Evolutionary conservation across 1,140 invertebrate genomes (phyloP).

Genomic region (Venustaconcha ellipsiformis): DNA sequence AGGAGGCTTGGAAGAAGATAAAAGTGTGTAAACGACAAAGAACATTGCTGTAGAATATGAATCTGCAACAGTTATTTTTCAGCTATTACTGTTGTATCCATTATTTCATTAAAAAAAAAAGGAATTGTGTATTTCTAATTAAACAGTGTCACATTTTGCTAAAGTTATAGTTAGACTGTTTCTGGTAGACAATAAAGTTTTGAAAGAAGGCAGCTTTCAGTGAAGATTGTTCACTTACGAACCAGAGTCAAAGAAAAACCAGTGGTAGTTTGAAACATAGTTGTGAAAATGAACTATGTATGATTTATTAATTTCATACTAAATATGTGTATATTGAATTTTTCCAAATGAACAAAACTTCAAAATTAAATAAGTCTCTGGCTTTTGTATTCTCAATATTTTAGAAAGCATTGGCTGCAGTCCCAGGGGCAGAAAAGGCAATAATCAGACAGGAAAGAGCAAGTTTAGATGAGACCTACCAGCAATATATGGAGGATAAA

Average conservation of each 20-base stretch:
- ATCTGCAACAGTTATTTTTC: too few species aligned
- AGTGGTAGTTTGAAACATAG: too few species aligned
- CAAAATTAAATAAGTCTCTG: neutral
- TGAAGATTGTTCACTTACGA: too few species aligned
- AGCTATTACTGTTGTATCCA: too few species aligned
- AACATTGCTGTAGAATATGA: neutral
- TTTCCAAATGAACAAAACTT: neutral
- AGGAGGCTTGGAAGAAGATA: slow-evolving; percentile 78
- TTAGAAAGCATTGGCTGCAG: slow-evolving; percentile 69
- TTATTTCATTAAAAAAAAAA: too few species aligned
- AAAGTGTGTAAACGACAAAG: slow-evolving; percentile 46
- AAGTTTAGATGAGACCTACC: slow-evolving; percentile 80
- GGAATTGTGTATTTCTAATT: too few species aligned
- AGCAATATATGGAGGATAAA: slow-evolving; percentile 92
- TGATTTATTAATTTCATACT: too few species aligned
- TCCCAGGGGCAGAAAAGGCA: slow-evolving; percentile 74
- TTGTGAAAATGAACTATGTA: too few species aligned
- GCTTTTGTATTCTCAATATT: slow-evolving; percentile 18
- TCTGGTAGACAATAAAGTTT: too few species aligned
- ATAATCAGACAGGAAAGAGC: slow-evolving; percentile 77
- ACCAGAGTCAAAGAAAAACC: too few species aligned
- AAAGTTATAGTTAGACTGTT: neutral
- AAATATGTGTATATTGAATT: too few species aligned
- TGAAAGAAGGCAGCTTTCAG: too few species aligned
- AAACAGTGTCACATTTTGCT: neutral